Conservation (phyloP, 2,113 vertebrate genomes). For the Crotalus horridus region DNA sequence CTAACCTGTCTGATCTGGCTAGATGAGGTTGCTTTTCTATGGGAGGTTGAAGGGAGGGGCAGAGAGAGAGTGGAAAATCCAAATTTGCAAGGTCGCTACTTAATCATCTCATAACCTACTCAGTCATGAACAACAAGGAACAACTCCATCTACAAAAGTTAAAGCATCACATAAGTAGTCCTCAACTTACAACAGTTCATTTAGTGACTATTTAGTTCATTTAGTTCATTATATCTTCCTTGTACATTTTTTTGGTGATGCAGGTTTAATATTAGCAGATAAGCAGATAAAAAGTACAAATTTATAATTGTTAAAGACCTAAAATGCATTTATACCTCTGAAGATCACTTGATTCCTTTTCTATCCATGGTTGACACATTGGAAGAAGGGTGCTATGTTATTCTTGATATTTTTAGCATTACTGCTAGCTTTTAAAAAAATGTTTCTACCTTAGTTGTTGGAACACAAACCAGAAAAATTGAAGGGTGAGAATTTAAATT, state of each 20-base stretch:
- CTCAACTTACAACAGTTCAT: neutral
- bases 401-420: neutral
- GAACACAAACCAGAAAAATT: neutral
- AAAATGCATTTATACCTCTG: neutral
- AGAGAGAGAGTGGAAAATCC: neutral
- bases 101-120: slow-evolving; percentile 25
- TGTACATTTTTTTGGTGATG: slow-evolving; percentile 6
- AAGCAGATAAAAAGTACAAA: slow-evolving; percentile 14
- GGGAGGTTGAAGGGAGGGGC: slow-evolving; percentile 15
- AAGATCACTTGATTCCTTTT: neutral
- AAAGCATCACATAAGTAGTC: neutral
- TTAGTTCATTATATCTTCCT: neutral
- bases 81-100: slow-evolving; percentile 5
- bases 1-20: slow-evolving; percentile 38
- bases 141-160: neutral
- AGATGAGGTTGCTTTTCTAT: slow-evolving; percentile 31
- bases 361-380: neutral
- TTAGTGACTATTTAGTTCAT: neutral
- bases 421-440: neutral
- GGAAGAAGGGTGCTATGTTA: neutral
- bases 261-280: slow-evolving; percentile 22
- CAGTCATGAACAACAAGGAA: slow-evolving; percentile 28
- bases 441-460: neutral
- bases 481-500: neutral
- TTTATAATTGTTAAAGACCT: neutral